Conservation (phyloP, 2,113 vertebrate species). For the Hassar affinis region DNA sequence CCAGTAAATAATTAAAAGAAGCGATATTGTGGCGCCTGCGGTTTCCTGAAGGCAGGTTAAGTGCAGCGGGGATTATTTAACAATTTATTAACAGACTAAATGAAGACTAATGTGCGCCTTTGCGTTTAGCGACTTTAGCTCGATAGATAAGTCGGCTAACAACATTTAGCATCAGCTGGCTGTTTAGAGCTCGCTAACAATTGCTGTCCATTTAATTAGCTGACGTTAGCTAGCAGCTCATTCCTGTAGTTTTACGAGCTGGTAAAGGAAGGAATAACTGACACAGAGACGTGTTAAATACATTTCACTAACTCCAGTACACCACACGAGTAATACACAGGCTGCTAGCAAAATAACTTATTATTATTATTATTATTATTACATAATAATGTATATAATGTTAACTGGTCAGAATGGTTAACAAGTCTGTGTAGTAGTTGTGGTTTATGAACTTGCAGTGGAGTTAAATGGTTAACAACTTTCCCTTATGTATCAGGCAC, state of each 20-base stretch:
- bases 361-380: not conserved
- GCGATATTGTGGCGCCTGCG: not conserved
- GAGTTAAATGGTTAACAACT: not conserved
- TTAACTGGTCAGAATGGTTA: not conserved
- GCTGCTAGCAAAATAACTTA: not conserved
- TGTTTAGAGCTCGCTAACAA: constrained; percentile 1
- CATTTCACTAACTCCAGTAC: not conserved
- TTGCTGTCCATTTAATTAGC: constrained; percentile 24
- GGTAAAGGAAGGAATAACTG: not conserved
- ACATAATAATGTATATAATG: no score
- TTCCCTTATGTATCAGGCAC: not conserved
- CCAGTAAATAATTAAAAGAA: constrained; percentile 4
- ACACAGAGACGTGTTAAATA: not conserved
- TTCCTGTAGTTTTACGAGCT: constrained; percentile 5
- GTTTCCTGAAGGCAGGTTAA: no score
- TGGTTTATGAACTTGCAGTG: not conserved
- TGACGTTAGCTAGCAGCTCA: constrained; percentile 15
- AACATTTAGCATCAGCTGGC: constrained; percentile 35
- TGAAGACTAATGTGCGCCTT: no score
- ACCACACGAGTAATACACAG: not conserved
- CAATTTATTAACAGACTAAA: not conserved
- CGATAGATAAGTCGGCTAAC: constrained; percentile 20
- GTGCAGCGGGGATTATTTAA: no score
- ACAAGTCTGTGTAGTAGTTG: no score
- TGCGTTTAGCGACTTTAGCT: constrained; percentile 9